A percentile compares a stretch with the other conserved stretches of the same genome.
Conservation (phyloP, 2,888 invertebrate species). For the Paralinhomoeus sp. region DNA sequence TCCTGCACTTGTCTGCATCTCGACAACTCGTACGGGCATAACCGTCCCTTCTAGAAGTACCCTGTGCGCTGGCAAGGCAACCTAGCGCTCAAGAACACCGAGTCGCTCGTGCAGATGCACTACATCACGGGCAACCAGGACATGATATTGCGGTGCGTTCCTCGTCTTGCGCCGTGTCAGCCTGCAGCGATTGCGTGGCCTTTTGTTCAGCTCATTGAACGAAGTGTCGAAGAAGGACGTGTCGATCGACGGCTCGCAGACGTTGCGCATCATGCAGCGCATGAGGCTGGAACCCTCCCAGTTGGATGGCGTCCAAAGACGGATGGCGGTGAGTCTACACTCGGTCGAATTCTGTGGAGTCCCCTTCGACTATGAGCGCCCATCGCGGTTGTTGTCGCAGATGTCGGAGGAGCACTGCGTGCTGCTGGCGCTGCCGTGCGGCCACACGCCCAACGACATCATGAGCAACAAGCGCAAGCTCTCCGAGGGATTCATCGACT, state of each 20-base stretch:
- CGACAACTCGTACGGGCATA: too few relatives aligned
- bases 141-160: too few relatives aligned
- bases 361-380: too few relatives aligned
- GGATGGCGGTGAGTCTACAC: slow-evolving; percentile 56
- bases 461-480: slow-evolving; percentile 72
- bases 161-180: too few relatives aligned
- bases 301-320: slow-evolving; percentile 77
- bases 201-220: too few relatives aligned
- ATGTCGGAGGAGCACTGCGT: slow-evolving; percentile 86
- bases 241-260: slow-evolving; percentile 8
- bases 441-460: slow-evolving; percentile 75
- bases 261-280: slow-evolving; percentile 70
- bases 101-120: slow-evolving; percentile 93
- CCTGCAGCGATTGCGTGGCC: too few relatives aligned
- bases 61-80: slow-evolving; percentile 94
- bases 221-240: too few relatives aligned
- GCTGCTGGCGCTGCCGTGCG: slow-evolving; percentile 78
- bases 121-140: slow-evolving; percentile 77
- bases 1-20: too few relatives aligned
- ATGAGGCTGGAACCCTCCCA: slow-evolving; percentile 90
- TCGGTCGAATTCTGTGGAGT: too few relatives aligned
- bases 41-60: too few relatives aligned
- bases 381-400: slow-evolving; percentile 37
- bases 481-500: slow-evolving; percentile 74
- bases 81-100: slow-evolving; percentile 80